phyloP scores from a whole-genome alignment of 2,113 vertebrate species.

The rat (Rattus norvegicus) region GRCr8 NC_086024.1:132674501-132675000 shows the following conservation, averaged over 20 bases:
- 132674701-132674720: not conserved
- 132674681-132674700: not conserved
- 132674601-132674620: not conserved
- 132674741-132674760: not conserved
- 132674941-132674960: not conserved
- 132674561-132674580: not conserved
- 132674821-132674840: too few species aligned
- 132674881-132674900: not conserved
- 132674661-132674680: not conserved
- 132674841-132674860: not conserved
- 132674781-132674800: accelerated
- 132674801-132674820: not conserved
- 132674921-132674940: not conserved
- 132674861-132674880: not conserved
- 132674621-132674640: accelerated
- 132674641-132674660: too few species aligned
- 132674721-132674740: not conserved
- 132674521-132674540: not conserved
- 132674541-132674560: not conserved
- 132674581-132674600: not conserved
- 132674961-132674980: not conserved
- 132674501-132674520: not conserved
- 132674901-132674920: not conserved
- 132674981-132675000: not conserved
- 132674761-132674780: not conserved